Conservation (phyloP, 1,140 invertebrate species). For the Periplaneta americana region DNA sequence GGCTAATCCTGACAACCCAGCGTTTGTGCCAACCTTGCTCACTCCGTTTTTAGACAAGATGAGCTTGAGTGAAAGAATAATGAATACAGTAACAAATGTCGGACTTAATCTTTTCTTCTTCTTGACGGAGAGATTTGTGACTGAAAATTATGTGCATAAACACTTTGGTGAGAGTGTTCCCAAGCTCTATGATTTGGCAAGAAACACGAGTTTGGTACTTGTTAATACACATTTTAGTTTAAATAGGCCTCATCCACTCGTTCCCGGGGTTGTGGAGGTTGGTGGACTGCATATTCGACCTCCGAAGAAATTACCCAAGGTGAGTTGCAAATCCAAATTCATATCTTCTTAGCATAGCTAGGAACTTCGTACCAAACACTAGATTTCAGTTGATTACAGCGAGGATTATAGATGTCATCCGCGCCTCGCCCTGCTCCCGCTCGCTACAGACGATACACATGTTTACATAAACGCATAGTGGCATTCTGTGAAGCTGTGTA, state of each 20-base stretch:
- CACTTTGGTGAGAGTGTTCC: slow-evolving; percentile 15
- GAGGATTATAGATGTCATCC: too few relatives aligned
- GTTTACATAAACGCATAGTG: too few relatives aligned
- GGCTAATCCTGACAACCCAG: slow-evolving; percentile 25
- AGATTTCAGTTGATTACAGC: too few relatives aligned
- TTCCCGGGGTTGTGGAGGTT: slow-evolving; percentile 30
- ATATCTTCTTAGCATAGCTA: too few relatives aligned
- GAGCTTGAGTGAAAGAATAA: slow-evolving; percentile 39
- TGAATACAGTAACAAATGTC: slow-evolving; percentile 27
- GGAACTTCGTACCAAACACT: too few relatives aligned
- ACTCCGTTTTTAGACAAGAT: slow-evolving; percentile 41
- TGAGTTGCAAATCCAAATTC: too few relatives aligned
- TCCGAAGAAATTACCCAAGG: slow-evolving; percentile 7
- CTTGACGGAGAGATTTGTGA: too few relatives aligned
- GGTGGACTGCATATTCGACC: slow-evolving; percentile 25
- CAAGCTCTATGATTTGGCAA: slow-evolving; percentile 18
- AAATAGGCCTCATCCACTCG: slow-evolving; percentile 24
- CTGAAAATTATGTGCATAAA: not conserved
- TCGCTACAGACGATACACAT: too few relatives aligned
- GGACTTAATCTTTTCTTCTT: not conserved
- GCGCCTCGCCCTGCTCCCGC: too few relatives aligned
- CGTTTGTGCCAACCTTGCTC: slow-evolving; percentile 28
- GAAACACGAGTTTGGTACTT: slow-evolving; percentile 23
- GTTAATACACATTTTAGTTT: slow-evolving; percentile 29
- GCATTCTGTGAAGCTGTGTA: too few relatives aligned